A percentile compares a stretch with the other conserved stretches of the same genome.
Conservation (phyloP, 2,797 vertebrate species). For the Lophotriccus pileatus region DNA sequence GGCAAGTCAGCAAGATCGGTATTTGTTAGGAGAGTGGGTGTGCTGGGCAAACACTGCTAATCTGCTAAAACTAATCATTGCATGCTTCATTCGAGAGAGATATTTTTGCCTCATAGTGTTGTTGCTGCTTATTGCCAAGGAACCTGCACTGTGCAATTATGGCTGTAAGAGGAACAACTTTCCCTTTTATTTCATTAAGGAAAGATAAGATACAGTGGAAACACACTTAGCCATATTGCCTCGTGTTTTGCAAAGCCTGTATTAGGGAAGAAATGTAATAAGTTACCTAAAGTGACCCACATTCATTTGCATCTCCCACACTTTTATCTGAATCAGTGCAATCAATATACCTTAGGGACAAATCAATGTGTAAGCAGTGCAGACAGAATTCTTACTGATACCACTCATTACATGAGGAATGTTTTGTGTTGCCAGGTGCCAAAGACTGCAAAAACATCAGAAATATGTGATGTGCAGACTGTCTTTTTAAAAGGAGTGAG, state of each 20-base stretch:
- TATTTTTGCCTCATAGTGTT: not conserved
- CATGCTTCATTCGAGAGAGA: not conserved
- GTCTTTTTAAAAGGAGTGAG: not conserved
- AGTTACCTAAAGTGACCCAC: not conserved
- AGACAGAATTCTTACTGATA: not conserved
- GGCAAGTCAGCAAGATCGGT: not conserved
- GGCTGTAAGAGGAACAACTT: not conserved
- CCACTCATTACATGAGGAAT: not conserved
- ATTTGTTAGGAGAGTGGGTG: not conserved
- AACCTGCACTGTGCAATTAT: not conserved
- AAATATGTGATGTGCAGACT: not conserved
- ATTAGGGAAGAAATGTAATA: not conserved
- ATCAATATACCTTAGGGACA: not conserved
- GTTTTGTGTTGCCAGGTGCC: not conserved
- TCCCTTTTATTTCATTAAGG: not conserved
- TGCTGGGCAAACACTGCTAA: not conserved
- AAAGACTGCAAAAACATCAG: not conserved
- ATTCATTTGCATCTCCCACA: not conserved
- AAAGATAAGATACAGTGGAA: not conserved
- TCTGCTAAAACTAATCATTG: not conserved
- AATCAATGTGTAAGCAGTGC: not conserved
- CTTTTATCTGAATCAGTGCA: not conserved
- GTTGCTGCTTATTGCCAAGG: not conserved
- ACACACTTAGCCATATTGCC: slow-evolving; percentile 70
- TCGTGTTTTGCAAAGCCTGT: slow-evolving; percentile 78